Percentiles rank a stretch among this genome's conserved stretches.
These are phyloP conservation scores for Eristalis arbustorum DNA, from an alignment of 2,888 invertebrate genomes.

Conservation along the genomic window DNA sequence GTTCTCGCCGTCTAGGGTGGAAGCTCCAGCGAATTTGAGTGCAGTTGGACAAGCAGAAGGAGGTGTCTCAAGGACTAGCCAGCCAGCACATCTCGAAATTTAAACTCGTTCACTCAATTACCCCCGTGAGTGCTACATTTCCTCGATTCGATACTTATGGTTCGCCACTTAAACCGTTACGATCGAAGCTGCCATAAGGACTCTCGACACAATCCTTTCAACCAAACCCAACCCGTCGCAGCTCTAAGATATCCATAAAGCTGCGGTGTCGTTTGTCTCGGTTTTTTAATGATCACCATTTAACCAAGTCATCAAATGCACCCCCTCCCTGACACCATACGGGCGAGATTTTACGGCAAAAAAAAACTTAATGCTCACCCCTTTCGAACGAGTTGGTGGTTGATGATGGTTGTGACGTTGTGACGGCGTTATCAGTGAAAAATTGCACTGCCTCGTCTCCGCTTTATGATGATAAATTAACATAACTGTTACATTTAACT, in stretches of 20 bases:
- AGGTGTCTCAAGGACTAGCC: too few species aligned
- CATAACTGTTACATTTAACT: constrained; percentile 61
- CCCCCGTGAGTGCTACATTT: background rate
- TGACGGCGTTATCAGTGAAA: constrained; percentile 45
- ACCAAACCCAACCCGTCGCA: background rate
- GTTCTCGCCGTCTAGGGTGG: too few species aligned
- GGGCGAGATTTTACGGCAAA: background rate
- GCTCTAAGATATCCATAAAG: background rate
- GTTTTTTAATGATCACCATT: background rate
- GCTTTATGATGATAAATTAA: constrained; percentile 65
- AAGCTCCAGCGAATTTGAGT: too few species aligned
- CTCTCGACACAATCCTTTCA: background rate
- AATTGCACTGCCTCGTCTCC: constrained; percentile 40
- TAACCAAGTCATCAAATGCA: background rate
- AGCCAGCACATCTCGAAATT: background rate
- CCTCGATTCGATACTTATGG: background rate
- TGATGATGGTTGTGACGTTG: background rate
- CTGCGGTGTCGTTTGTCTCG: background rate
- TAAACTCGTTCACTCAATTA: background rate
- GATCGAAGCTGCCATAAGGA: background rate
- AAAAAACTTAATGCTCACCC: too few species aligned
- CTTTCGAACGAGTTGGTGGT: background rate
- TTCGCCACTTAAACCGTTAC: background rate
- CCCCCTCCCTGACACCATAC: background rate
- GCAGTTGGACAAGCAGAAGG: too few species aligned